Percentiles rank a stretch among this genome's conserved stretches.
Evolutionary conservation across 2,888 invertebrate species (phyloP).

Genomic region (Eumerus sabulonum): DNA sequence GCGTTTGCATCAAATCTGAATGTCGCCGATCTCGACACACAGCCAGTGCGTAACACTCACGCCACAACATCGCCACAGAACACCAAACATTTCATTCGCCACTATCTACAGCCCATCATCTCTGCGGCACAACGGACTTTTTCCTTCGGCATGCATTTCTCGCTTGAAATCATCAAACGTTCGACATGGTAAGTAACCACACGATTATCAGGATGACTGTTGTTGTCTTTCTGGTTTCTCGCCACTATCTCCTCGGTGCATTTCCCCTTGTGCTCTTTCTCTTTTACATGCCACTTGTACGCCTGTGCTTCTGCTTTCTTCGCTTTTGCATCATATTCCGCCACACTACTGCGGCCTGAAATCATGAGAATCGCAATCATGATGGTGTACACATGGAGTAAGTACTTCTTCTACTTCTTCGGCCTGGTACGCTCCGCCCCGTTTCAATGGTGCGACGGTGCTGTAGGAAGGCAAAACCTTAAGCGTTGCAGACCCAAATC

Average conservation of each 20-base stretch:
- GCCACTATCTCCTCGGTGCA: constrained; percentile 30
- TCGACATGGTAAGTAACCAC: constrained; percentile 60
- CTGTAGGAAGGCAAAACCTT: constrained; percentile 15
- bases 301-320: constrained; percentile 47
- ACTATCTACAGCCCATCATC: background rate
- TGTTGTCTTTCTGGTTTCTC: constrained; percentile 65
- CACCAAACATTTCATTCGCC: constrained; percentile 52
- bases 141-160: constrained; percentile 30
- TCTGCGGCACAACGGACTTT: no score
- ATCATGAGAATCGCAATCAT: constrained; percentile 1
- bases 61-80: background rate
- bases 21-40: constrained; percentile 47
- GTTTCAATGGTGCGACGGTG: no score
- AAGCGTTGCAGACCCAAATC: constrained; percentile 49
- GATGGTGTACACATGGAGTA: background rate
- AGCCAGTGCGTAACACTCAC: constrained; percentile 30
- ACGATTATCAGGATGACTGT: constrained; percentile 60
- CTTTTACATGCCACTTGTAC: constrained; percentile 15
- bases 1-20: constrained; percentile 62
- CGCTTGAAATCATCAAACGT: constrained; percentile 63
- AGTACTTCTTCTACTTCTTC: constrained; percentile 39
- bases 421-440: constrained; percentile 60
- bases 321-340: constrained; percentile 29
- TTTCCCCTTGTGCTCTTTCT: constrained; percentile 30
- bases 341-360: background rate